Conservation (phyloP, 1,140 invertebrate genomes). For the Lordiphosa mommai region DNA sequence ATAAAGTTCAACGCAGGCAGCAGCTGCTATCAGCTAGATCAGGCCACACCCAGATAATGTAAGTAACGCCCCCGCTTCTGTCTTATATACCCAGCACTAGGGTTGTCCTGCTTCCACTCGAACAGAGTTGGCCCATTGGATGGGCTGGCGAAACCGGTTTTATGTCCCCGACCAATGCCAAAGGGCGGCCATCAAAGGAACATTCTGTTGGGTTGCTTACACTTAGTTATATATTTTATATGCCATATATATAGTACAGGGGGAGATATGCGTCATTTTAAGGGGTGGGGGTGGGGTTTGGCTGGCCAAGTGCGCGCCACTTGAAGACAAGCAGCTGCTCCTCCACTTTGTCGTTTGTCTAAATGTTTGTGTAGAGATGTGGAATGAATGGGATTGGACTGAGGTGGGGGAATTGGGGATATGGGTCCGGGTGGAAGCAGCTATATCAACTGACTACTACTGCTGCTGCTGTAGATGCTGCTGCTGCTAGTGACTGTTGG, state of each 20-base stretch:
- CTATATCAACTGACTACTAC: constrained; percentile 58
- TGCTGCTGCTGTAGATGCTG: neutral
- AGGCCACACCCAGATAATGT: constrained; percentile 47
- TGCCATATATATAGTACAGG: constrained; percentile 6
- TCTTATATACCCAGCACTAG: constrained; percentile 43
- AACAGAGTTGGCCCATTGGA: constrained; percentile 30
- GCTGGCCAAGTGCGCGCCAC: constrained; percentile 54
- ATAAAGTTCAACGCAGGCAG: constrained; percentile 42
- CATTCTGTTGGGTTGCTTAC: too few species aligned
- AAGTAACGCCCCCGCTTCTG: constrained; percentile 32
- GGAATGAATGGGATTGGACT: constrained; percentile 16
- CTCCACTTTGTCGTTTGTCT: constrained; percentile 59
- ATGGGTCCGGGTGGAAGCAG: constrained; percentile 11
- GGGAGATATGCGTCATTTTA: neutral
- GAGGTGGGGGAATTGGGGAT: constrained; percentile 12
- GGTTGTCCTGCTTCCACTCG: constrained; percentile 46
- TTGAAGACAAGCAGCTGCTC: constrained; percentile 50
- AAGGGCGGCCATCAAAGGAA: constrained; percentile 27
- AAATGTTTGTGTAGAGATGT: constrained; percentile 63
- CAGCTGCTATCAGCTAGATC: constrained; percentile 45
- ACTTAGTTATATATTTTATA: neutral
- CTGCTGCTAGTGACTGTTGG: neutral
- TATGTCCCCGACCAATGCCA: constrained; percentile 45
- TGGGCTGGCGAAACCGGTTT: constrained; percentile 40
- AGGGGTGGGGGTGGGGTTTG: constrained; percentile 9